A percentile compares a stretch with the other conserved stretches of the same genome.
Evolutionary conservation across 2,113 vertebrate genomes (phyloP).

Genomic region (Podiceps cristatus): DNA sequence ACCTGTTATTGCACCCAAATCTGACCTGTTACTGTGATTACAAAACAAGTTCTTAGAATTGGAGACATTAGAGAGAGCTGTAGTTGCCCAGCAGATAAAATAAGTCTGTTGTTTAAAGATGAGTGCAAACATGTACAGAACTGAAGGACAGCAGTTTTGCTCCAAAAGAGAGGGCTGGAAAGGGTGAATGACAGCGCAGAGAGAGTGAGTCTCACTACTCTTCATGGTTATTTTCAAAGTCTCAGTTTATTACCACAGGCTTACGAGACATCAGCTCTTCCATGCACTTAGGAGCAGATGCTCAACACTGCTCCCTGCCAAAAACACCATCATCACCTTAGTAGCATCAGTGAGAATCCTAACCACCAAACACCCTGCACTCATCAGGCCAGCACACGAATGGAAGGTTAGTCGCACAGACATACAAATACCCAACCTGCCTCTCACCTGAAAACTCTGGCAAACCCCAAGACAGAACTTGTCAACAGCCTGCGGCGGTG

Average conservation of each 20-base stretch:
- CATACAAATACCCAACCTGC: background rate
- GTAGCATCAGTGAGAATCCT: background rate
- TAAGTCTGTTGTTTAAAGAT: background rate
- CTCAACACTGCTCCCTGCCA: background rate
- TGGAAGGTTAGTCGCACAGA: background rate
- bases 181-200: background rate
- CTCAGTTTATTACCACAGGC: background rate
- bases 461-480: background rate
- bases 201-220: background rate
- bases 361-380: background rate
- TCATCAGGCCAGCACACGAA: background rate
- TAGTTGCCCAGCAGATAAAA: background rate
- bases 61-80: background rate
- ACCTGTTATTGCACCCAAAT: background rate
- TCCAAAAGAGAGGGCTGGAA: background rate
- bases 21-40: background rate
- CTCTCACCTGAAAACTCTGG: background rate
- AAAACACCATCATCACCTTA: background rate
- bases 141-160: background rate
- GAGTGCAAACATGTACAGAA: background rate
- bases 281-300: background rate
- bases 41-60: background rate
- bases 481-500: fast-evolving
- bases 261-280: background rate
- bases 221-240: background rate